Percentiles rank a stretch among this genome's conserved stretches.
Evolutionary conservation across 1,140 invertebrate species (phyloP).

Genomic region (Latrodectus geometricus): DNA sequence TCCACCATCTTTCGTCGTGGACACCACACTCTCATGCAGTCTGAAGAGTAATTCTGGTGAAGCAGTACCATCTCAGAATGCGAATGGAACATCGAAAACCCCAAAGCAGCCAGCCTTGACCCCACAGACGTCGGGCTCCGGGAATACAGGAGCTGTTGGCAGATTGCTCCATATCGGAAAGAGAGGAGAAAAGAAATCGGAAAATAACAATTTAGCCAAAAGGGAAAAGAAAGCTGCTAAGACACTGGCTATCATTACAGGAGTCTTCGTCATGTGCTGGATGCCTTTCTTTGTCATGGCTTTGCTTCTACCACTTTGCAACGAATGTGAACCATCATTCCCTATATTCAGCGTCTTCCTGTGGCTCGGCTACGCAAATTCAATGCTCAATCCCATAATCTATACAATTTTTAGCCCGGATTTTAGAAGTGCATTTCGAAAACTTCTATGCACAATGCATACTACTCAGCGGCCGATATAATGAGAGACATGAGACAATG

Average conservation of each 20-base stretch:
- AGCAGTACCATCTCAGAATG: slow-evolving; percentile 47
- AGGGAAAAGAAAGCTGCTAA: slow-evolving; percentile 78
- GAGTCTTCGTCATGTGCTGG: slow-evolving; percentile 94
- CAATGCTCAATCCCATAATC: slow-evolving; percentile 89
- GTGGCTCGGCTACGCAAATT: slow-evolving; percentile 92
- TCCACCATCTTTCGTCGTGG: slow-evolving; percentile 38
- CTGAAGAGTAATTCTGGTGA: slow-evolving; percentile 6
- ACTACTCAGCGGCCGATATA: slow-evolving; percentile 15
- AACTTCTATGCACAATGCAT: slow-evolving; percentile 33
- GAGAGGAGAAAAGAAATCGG: slow-evolving; percentile 61
- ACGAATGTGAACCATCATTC: slow-evolving; percentile 80
- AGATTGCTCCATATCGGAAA: slow-evolving; percentile 33
- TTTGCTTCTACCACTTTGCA: slow-evolving; percentile 84
- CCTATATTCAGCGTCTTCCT: slow-evolving; percentile 84
- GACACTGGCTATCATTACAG: slow-evolving; percentile 71
- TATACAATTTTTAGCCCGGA: slow-evolving; percentile 77
- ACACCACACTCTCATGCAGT: slow-evolving; percentile 35
- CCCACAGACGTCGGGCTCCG: slow-evolving; percentile 8
- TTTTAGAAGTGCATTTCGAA: slow-evolving; percentile 61
- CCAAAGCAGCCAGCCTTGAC: slow-evolving; percentile 14
- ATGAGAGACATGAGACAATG: no score
- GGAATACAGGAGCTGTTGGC: neutral
- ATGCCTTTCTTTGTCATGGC: slow-evolving; percentile 93
- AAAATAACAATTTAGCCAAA: slow-evolving; percentile 72
- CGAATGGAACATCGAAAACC: neutral